These are phyloP conservation scores for Cheilosia vulpina DNA, from an alignment of 2,888 invertebrate genomes.

Conservation along the genomic window DNA sequence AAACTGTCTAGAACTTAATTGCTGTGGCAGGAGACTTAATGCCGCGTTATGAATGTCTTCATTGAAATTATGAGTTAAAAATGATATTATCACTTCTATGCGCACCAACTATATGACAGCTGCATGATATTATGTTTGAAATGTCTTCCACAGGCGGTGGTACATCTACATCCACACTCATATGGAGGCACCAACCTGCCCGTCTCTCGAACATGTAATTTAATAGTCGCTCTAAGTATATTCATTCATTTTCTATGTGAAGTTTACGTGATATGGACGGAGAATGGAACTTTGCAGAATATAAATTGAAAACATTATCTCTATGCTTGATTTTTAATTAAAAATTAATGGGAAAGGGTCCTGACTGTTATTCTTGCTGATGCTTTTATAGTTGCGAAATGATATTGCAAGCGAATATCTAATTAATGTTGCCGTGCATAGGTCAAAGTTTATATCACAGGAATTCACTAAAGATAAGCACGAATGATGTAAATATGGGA, in stretches of 20 bases:
- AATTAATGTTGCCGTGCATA: background rate
- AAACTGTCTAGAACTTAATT: constrained; percentile 1
- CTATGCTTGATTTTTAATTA: constrained; percentile 1
- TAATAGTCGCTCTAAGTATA: background rate
- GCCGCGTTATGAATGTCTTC: background rate
- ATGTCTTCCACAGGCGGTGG: background rate
- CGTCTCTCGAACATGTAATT: background rate
- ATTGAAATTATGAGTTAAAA: background rate
- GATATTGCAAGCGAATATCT: background rate
- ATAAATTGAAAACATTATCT: constrained; percentile 7
- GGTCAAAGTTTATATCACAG: too few relatives aligned
- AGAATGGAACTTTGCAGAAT: background rate
- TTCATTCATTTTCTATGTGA: constrained; percentile 2
- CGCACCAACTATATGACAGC: too few relatives aligned
- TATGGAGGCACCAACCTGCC: background rate
- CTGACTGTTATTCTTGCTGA: background rate
- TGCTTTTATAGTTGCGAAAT: background rate
- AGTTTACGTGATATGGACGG: background rate
- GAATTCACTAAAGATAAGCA: too few relatives aligned
- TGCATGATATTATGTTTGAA: too few relatives aligned
- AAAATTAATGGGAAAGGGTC: background rate
- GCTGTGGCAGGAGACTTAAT: background rate
- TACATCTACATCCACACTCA: background rate
- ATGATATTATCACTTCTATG: background rate
- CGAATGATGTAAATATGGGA: too few relatives aligned